These are phyloP conservation scores for Nycticebus coucang DNA, from an alignment of 2,113 vertebrate species.

Conservation along the genomic window DNA sequence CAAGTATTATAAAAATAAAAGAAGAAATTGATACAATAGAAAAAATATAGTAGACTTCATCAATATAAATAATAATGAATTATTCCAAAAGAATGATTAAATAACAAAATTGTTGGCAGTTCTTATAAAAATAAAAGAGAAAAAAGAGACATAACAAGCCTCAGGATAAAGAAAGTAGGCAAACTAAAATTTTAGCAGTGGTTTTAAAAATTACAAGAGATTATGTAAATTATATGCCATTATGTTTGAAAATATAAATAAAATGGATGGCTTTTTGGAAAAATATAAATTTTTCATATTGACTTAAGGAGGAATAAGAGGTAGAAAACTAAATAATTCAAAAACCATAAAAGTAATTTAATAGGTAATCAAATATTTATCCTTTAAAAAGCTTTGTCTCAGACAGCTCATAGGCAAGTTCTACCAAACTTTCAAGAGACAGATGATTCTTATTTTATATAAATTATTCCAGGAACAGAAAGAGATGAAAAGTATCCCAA, in stretches of 20 bases:
- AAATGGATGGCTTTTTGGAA: slow-evolving; percentile 41
- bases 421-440: slow-evolving; percentile 10
- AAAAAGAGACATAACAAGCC: background rate
- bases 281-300: slow-evolving; percentile 33
- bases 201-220: background rate
- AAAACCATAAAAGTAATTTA: slow-evolving; percentile 47
- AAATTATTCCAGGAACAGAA: slow-evolving; percentile 20
- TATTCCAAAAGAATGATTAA: slow-evolving; percentile 1
- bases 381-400: slow-evolving; percentile 14
- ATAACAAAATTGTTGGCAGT: background rate
- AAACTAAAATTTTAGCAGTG: background rate
- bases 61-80: slow-evolving; percentile 9
- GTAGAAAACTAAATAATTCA: slow-evolving; percentile 42
- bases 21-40: background rate
- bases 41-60: background rate
- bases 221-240: background rate
- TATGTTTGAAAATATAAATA: slow-evolving; percentile 24
- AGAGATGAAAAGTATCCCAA: background rate
- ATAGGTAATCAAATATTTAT: slow-evolving; percentile 39
- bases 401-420: slow-evolving; percentile 31
- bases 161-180: background rate
- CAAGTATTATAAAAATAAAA: slow-evolving; percentile 12
- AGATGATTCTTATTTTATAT: slow-evolving; percentile 18
- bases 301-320: slow-evolving; percentile 3
- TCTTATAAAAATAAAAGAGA: background rate